Base-by-base conservation (phyloP, 2,888 invertebrate genomes). In the Meteorus colon region DNA sequence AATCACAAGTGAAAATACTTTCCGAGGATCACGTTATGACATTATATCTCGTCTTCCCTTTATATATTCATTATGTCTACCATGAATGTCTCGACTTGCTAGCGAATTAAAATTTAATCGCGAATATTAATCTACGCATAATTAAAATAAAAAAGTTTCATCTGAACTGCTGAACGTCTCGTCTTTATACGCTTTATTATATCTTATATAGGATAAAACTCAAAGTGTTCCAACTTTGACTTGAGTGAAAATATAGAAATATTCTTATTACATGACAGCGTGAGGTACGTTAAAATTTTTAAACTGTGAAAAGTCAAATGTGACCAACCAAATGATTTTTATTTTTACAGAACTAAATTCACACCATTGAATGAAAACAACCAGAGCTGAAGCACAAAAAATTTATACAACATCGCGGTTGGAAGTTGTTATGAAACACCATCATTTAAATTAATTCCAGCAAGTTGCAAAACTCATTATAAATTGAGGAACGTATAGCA, bases 91-190 rank as follows among this genome's bases (percentile, higher is more conserved):
- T 68, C 31, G 27, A 31, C 63, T 12, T 16, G 29, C 19, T 6
- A 8, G 48, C 65, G 19, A 77, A 66, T 72, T 70, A 70, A 67
- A 77, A 76, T 73, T 75, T 55, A 68, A 72, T 77, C 75, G 75
- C 55, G 67, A 75, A 75, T 76, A 76, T 76, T 80, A 80, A 81
- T 81, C 75, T 70, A 60, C 70, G 79, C 79, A 79, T 78, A 81
- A 80, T 80, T 80, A 78, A 80, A 76, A 77, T 72, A 70, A 73
- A 77, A 81, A 78, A 51, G 45, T 68, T 68, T 45, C n/a, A 6
- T 48, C 27, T 16, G 12, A 48, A 48, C 34, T 41, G 19, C 8
- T 65, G 65, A 19, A 31, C 31, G 62, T 62, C 29, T 62, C 31
- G 31, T 62, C 4, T 29, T 60, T 60, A 16, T 16, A 29, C 14